These are phyloP conservation scores for Drosophila kuntzei DNA, from an alignment of 2,888 invertebrate species.

Conservation along the genomic window DNA sequence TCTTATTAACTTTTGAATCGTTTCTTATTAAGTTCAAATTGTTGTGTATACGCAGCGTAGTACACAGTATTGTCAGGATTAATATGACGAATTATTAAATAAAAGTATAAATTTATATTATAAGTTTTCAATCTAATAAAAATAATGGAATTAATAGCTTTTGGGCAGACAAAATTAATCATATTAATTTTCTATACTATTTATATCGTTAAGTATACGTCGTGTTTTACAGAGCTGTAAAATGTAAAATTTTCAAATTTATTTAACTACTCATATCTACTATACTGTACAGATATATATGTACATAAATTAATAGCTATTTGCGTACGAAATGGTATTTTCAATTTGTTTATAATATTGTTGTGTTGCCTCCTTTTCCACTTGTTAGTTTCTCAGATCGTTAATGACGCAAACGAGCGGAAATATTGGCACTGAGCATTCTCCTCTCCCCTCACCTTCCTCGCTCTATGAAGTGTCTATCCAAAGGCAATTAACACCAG, in stretches of 20 bases:
- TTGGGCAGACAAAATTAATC: too few relatives aligned
- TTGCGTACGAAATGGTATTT: conserved; percentile 10
- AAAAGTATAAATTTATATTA: too few relatives aligned
- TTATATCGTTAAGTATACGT: neutral
- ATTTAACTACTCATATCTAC: neutral
- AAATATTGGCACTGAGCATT: conserved; percentile 30
- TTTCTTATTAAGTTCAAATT: too few relatives aligned
- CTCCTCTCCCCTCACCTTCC: neutral
- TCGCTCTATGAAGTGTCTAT: neutral
- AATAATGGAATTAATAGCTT: too few relatives aligned
- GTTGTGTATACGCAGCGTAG: neutral
- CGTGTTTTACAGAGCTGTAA: neutral
- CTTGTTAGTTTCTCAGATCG: conserved; percentile 18
- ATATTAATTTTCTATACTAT: too few relatives aligned
- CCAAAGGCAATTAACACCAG: conserved; percentile 31
- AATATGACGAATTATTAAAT: too few relatives aligned
- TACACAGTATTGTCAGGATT: neutral
- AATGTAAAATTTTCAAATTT: neutral
- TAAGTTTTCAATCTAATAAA: too few relatives aligned
- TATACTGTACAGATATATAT: conserved; percentile 8
- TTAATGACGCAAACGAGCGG: conserved; percentile 48
- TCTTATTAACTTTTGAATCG: neutral
- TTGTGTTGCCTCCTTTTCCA: neutral
- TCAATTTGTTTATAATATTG: conserved; percentile 35
- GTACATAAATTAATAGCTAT: conserved; percentile 12